Evolutionary conservation across 2,888 invertebrate genomes (phyloP).

Genomic region (Odontomyia ornata): DNA sequence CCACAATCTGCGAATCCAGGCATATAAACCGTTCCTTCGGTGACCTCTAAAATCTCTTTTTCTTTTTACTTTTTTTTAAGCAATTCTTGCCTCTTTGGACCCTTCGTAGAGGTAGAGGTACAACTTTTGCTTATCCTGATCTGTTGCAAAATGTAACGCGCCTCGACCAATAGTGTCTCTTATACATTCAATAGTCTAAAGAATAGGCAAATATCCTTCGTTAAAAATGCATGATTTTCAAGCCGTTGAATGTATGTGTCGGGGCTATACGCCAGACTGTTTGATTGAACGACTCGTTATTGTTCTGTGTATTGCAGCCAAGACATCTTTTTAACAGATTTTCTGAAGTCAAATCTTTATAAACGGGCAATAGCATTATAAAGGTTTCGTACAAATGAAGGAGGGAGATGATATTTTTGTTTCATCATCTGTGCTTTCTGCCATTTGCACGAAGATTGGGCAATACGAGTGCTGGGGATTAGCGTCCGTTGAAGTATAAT

Average conservation of each 20-base stretch:
- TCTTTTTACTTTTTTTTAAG: not conserved
- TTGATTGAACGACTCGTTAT: not conserved
- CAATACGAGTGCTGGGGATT: conserved; percentile 9
- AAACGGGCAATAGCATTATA: not conserved
- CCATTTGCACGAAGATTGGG: conserved; percentile 5
- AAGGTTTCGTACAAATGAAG: not conserved
- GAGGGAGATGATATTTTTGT: not conserved
- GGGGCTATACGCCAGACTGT: not conserved
- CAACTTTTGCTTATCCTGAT: not conserved
- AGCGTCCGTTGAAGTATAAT: not conserved
- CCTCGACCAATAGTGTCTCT: not conserved
- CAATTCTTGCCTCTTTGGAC: not conserved
- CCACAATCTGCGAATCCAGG: too few species aligned
- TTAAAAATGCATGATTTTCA: not conserved
- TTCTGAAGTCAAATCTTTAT: not conserved
- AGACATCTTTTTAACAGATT: not conserved
- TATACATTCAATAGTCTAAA: not conserved
- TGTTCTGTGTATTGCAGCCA: not conserved
- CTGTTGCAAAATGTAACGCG: not conserved
- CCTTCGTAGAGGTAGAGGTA: not conserved
- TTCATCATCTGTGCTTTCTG: conserved; percentile 13
- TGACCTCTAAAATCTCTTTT: not conserved
- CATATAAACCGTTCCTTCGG: not conserved
- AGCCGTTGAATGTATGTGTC: not conserved
- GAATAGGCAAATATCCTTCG: not conserved